Conservation (phyloP, 2,113 vertebrate species). For the Galeopterus variegatus region DNA sequence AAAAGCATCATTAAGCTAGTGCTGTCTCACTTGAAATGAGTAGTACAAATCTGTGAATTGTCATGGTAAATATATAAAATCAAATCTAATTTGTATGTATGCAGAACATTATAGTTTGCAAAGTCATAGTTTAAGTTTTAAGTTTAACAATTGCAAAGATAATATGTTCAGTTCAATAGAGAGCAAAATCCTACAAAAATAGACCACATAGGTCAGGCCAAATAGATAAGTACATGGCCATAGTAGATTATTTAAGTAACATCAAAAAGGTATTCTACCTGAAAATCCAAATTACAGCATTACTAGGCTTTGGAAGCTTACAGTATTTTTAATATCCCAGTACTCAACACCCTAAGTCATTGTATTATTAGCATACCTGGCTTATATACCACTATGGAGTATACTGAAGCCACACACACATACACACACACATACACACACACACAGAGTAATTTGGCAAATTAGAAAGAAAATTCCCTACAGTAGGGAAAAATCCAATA, state of each 20-base stretch:
- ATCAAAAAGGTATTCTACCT: neutral
- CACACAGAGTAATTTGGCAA: neutral
- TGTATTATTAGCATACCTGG: accelerated
- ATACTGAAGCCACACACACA: neutral
- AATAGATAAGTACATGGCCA: neutral
- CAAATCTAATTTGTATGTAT: neutral
- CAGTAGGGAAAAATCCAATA: neutral
- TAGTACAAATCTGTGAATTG: neutral
- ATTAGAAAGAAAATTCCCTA: neutral
- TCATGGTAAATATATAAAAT: neutral
- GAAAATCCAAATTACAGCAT: neutral
- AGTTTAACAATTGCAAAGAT: neutral
- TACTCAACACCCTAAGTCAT: neutral
- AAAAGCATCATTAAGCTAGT: neutral
- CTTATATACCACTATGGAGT: neutral
- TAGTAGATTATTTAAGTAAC: neutral
- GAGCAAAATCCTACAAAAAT: neutral
- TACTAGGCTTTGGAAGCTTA: neutral
- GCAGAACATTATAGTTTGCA: too few species aligned
- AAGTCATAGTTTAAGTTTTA: neutral
- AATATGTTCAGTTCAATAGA: neutral
- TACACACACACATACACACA: neutral
- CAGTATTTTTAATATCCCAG: neutral
- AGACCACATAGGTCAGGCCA: neutral
- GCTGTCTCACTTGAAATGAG: neutral